Base-by-base conservation (phyloP, 2,888 invertebrate species). In the Pseudanteris insignis region DNA sequence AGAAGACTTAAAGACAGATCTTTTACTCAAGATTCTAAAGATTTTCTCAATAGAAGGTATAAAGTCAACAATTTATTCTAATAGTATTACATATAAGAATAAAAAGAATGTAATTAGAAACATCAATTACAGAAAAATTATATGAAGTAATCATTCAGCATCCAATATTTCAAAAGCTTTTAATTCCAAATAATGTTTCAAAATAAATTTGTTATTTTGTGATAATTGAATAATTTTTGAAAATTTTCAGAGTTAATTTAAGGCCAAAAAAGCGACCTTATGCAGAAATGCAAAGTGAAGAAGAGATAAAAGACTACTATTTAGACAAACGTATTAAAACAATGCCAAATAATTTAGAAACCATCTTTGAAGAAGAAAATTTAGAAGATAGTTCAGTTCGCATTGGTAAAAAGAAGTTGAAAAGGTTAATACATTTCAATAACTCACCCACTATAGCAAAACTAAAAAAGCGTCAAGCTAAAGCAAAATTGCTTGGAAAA, bases 301-400 rank as follows among this genome's bases (percentile, higher is more conserved):
- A 62, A 2, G 69, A 74, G 71, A 81, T 84, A 50, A 83, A 83
- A 69, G 83, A 84, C 32, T 80, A 85, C 64, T 86, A 86, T 72
- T 79, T 85, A 26, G 84, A 86, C 67, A 85, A 84, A 71, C 84
- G 79, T 70, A 78, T 84, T 0, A 85, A 84, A 69, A 79, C 81
- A 32, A 64, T 81, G 26, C 80, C 84, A 38, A 84, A 84, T 67
- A 83, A 82, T 53, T 78, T 87, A 67, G 87, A 87, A 77, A 87
- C 86, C 1, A 87, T 86, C 70, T 86, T 83, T 70, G 87, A 87
- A 77, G 86, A 86, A 65, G 78, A 81, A 59, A 81, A 77, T 33
- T 79, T 68, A 57, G 78, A 73, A 63, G 82, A 82, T 37, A 74
- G 81, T 18, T 76, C 81, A 36, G 75, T 78, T n/a, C 74, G 80